Evolutionary conservation across 2,797 vertebrate species (phyloP).

Genomic region (Periparus ater): DNA sequence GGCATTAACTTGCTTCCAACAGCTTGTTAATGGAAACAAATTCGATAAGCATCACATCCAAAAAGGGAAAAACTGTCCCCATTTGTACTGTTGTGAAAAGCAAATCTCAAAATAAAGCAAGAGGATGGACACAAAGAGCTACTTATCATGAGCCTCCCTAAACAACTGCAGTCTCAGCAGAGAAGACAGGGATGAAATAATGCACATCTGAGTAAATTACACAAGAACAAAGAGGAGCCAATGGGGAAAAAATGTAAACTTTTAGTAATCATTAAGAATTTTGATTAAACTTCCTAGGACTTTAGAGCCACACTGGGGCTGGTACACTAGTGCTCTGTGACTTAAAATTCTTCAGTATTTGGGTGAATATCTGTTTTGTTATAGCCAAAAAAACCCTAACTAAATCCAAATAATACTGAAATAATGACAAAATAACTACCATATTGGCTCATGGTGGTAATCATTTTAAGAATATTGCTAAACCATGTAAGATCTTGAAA

Average conservation of each 20-base stretch:
- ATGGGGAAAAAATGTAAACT: background rate
- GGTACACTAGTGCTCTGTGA: background rate
- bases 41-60: background rate
- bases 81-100: background rate
- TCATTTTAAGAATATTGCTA: background rate
- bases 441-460: background rate
- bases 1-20: constrained; percentile 6
- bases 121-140: background rate
- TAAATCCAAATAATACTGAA: background rate
- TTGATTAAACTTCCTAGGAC: background rate
- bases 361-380: background rate
- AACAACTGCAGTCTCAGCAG: background rate
- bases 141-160: background rate
- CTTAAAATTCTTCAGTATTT: background rate
- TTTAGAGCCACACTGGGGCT: background rate
- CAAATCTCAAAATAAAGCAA: background rate
- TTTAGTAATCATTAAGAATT: background rate
- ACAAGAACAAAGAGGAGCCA: background rate
- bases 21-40: constrained; percentile 5
- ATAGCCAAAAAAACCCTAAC: background rate
- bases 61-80: background rate
- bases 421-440: background rate
- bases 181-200: background rate
- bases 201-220: background rate
- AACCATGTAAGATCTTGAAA: background rate